phyloP scores from a whole-genome alignment of 2,797 vertebrate genomes.

The Gouania willdenowi region DNA sequence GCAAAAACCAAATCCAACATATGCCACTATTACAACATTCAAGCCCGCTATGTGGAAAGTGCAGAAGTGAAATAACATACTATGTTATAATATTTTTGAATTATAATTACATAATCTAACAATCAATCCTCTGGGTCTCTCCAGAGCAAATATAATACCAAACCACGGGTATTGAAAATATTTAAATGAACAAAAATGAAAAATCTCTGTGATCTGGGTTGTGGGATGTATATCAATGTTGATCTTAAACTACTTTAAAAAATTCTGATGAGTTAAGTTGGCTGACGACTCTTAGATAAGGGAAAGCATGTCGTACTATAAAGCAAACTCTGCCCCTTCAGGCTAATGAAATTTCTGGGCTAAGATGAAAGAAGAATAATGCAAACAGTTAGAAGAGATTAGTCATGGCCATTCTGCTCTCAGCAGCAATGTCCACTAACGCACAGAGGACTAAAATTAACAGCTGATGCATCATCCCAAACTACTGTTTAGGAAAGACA shows the following conservation, averaged over 20 bases:
- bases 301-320: slow-evolving; percentile 4
- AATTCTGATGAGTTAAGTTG: slow-evolving; percentile 1
- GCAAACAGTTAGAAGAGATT: slow-evolving; percentile 11
- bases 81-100: too few species aligned
- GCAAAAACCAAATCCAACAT: too few species aligned
- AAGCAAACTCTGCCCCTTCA: slow-evolving; percentile 7
- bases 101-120: too few species aligned
- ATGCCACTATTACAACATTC: too few species aligned
- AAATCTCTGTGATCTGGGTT: background rate
- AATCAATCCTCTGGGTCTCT: too few species aligned
- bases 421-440: background rate
- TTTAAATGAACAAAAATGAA: background rate
- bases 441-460: slow-evolving; percentile 5
- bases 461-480: background rate
- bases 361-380: background rate
- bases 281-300: slow-evolving; percentile 6
- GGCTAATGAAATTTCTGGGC: slow-evolving; percentile 6
- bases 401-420: background rate
- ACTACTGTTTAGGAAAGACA: too few species aligned
- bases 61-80: too few species aligned
- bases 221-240: background rate
- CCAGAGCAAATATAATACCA: too few species aligned
- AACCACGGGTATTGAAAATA: background rate
- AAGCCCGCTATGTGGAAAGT: too few species aligned
- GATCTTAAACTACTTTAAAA: background rate